Percentiles rank a stretch among this genome's conserved stretches.
These are phyloP conservation scores for Wasmannia auropunctata DNA, from an alignment of 1,140 invertebrate species.

Conservation along the genomic window DNA sequence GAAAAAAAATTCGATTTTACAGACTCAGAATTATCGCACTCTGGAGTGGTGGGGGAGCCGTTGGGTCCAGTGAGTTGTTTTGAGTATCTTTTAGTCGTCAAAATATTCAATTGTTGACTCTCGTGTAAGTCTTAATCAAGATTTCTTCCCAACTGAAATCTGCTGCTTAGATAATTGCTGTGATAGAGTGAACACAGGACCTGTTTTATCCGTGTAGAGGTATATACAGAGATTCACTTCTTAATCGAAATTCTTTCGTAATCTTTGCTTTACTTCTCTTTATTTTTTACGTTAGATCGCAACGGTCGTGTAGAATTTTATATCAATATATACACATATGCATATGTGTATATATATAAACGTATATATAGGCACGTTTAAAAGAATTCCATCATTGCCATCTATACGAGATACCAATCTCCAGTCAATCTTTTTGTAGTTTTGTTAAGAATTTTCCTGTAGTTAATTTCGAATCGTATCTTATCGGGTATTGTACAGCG, in stretches of 20 bases:
- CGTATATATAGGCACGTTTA: slow-evolving; percentile 48
- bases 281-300: slow-evolving; percentile 4
- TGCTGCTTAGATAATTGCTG: slow-evolving; percentile 81
- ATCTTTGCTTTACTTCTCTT: slow-evolving; percentile 6
- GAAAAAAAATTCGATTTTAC: slow-evolving; percentile 55
- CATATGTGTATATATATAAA: slow-evolving; percentile 52
- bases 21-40: slow-evolving; percentile 66
- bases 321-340: slow-evolving; percentile 60
- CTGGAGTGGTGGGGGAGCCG: slow-evolving; percentile 81
- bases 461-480: slow-evolving; percentile 66
- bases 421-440: slow-evolving; percentile 42
- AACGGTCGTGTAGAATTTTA: slow-evolving; percentile 29
- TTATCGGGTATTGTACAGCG: slow-evolving; percentile 68
- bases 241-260: slow-evolving; percentile 59
- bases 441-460: slow-evolving; percentile 40
- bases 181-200: slow-evolving; percentile 85
- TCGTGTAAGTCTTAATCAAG: slow-evolving; percentile 48
- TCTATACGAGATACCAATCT: slow-evolving; percentile 37
- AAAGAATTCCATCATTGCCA: slow-evolving; percentile 51
- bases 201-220: slow-evolving; percentile 59
- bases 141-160: slow-evolving; percentile 62
- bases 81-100: slow-evolving; percentile 67
- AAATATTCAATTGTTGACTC: slow-evolving; percentile 74
- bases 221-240: slow-evolving; percentile 62
- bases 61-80: slow-evolving; percentile 76